A percentile compares a stretch with the other conserved stretches of the same genome.
phyloP scores from a whole-genome alignment of 2,888 invertebrate species.

The Pycnomerus fuliginosus region DNA sequence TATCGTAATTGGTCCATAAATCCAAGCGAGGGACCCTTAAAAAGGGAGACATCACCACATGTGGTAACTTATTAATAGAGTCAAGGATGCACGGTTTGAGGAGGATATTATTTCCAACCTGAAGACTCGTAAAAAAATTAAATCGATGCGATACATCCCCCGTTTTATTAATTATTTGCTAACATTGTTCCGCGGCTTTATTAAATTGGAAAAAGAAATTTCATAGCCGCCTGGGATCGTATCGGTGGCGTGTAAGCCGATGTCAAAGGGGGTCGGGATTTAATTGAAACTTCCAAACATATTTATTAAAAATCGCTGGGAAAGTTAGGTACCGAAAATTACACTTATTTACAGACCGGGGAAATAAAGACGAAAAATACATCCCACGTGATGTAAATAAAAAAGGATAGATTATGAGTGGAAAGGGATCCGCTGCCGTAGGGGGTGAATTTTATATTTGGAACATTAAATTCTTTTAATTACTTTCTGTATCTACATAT shows the following conservation, averaged over 20 bases:
- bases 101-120: too few species aligned
- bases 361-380: too few species aligned
- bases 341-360: too few species aligned
- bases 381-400: slow-evolving; percentile 39
- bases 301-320: too few species aligned
- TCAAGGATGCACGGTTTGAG: slow-evolving; percentile 14
- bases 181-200: slow-evolving; percentile 44
- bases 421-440: slow-evolving; percentile 28
- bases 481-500: slow-evolving; percentile 52
- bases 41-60: slow-evolving; percentile 1
- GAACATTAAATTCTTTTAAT: slow-evolving; percentile 54
- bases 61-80: slow-evolving; percentile 7
- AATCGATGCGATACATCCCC: slow-evolving; percentile 8
- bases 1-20: slow-evolving; percentile 12
- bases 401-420: slow-evolving; percentile 35
- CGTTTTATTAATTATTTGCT: slow-evolving; percentile 42
- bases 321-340: too few species aligned
- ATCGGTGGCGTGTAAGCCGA: slow-evolving; percentile 40
- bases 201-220: slow-evolving; percentile 48
- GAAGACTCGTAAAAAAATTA: too few species aligned
- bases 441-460: slow-evolving; percentile 52
- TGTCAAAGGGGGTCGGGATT: slow-evolving; percentile 43
- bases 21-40: not conserved
- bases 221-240: slow-evolving; percentile 42
- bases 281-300: slow-evolving; percentile 49